These are phyloP conservation scores for Plagodis dolabraria DNA, from an alignment of 2,888 invertebrate species.

Conservation along the genomic window DNA sequence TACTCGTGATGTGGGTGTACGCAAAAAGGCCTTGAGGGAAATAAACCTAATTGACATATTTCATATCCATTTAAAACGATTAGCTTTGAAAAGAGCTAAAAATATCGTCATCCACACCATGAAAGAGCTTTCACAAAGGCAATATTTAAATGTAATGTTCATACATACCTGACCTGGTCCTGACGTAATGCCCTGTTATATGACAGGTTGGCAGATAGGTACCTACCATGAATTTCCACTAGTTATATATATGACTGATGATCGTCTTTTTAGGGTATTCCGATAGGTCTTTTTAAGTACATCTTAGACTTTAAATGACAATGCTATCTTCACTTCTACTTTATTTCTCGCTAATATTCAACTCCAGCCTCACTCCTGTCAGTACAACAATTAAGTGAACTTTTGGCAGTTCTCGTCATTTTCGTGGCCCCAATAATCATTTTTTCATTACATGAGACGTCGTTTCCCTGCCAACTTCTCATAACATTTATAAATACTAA, in stretches of 20 bases:
- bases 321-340: too few species aligned
- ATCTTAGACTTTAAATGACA: too few species aligned
- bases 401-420: not conserved
- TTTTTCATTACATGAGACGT: slow-evolving; percentile 6
- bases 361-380: not conserved
- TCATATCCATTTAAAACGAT: slow-evolving; percentile 6
- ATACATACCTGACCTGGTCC: too few species aligned
- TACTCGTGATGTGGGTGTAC: not conserved
- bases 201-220: too few species aligned
- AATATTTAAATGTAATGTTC: not conserved
- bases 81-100: slow-evolving; percentile 6
- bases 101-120: slow-evolving; percentile 4
- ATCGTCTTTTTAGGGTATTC: too few species aligned
- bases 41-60: slow-evolving; percentile 14
- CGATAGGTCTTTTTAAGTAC: too few species aligned
- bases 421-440: not conserved
- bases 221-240: too few species aligned
- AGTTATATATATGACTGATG: too few species aligned
- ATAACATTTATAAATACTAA: not conserved
- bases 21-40: slow-evolving; percentile 3
- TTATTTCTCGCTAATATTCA: too few species aligned
- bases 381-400: not conserved
- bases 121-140: not conserved
- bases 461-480: slow-evolving; percentile 18
- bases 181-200: too few species aligned